Conservation (phyloP, 64 coral and sea anemone genomes). For the Montipora cactus region DNA sequence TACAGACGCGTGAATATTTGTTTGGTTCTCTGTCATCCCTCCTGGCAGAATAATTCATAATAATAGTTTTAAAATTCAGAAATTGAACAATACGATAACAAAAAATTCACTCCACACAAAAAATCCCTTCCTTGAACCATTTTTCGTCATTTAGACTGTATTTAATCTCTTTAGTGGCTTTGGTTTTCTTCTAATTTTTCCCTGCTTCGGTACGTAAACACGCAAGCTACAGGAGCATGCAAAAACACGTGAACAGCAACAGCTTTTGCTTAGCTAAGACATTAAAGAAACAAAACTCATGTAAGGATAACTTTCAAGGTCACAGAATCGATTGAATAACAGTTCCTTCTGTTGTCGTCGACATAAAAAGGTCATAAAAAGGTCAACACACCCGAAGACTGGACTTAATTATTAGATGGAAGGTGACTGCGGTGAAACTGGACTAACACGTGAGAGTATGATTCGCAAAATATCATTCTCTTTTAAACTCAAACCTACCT, state of each 20-base stretch:
- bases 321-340: background rate
- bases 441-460: no score
- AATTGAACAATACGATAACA: background rate
- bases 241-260: background rate
- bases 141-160: background rate
- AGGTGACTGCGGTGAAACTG: no score
- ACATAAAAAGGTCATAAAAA: background rate
- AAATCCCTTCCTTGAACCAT: background rate
- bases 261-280: background rate
- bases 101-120: background rate
- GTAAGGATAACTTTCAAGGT: background rate
- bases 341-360: background rate
- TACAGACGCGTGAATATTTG: no score
- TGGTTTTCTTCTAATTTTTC: background rate
- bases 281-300: background rate
- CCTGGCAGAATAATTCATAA: no score
- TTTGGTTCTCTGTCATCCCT: no score
- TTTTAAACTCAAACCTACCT: no score
- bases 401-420: no score
- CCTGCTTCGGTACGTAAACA: background rate
- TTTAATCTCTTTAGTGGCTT: constrained; percentile 1
- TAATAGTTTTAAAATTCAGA: no score
- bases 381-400: no score
- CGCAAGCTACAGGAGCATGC: background rate
- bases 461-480: no score